Evolutionary conservation across 2,113 vertebrate genomes (phyloP).

Genomic region (Canis aureus): DNA sequence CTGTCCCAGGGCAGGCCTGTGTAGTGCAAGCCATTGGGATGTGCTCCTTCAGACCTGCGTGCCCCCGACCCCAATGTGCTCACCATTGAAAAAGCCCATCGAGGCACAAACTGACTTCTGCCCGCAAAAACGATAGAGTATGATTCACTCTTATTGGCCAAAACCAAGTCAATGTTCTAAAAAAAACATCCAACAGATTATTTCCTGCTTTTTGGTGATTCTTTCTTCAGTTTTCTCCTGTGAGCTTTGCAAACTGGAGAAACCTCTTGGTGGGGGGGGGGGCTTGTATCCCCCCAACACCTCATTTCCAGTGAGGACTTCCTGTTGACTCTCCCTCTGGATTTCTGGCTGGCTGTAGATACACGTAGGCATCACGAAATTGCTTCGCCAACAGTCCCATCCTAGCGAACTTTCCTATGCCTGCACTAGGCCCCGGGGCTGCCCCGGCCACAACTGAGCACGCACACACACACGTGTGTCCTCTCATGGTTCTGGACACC

Average conservation of each 20-base stretch:
- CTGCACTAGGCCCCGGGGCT: not conserved
- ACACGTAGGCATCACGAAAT: not conserved
- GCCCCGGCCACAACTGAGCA: not conserved
- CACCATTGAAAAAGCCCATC: not conserved
- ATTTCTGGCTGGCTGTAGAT: not conserved
- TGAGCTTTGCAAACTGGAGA: not conserved
- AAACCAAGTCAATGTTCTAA: not conserved
- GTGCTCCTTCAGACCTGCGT: no score
- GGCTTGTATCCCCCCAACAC: not conserved
- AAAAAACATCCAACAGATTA: not conserved
- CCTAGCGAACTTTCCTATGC: not conserved
- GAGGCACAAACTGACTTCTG: not conserved
- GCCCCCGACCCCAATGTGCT: not conserved
- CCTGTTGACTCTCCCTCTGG: not conserved
- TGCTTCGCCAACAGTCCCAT: rapidly evolving
- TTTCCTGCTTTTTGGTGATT: not conserved
- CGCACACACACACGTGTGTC: no score
- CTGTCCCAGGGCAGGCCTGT: not conserved
- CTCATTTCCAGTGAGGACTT: not conserved
- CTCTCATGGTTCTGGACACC: not conserved
- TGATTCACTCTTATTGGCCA: not conserved
- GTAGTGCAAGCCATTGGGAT: no score
- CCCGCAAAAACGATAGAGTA: rapidly evolving
- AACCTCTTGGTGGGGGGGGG: not conserved
- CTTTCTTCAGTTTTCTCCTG: not conserved